Evolutionary conservation across 2,888 invertebrate species (phyloP).

Genomic region (Monopis laevigella): DNA sequence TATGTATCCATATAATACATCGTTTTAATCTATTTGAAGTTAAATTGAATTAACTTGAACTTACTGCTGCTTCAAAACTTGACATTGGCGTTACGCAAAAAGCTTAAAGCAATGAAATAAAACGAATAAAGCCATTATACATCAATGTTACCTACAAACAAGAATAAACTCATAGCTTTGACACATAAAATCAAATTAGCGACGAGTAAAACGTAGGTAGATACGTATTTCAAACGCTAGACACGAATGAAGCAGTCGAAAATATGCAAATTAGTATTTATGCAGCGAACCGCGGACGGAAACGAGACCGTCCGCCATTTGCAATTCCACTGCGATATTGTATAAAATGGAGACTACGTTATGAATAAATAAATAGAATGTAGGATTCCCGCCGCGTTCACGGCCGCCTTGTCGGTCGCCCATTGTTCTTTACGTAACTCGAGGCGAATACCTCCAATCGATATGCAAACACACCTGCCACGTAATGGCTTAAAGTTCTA

Average conservation of each 20-base stretch:
- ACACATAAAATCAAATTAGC: slow-evolving; percentile 2
- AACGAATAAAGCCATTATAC: too few species aligned
- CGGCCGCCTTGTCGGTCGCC: slow-evolving; percentile 50
- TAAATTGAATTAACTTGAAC: too few species aligned
- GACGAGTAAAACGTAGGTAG: slow-evolving; percentile 8
- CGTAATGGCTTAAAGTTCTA: not conserved
- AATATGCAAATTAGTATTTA: slow-evolving; percentile 48
- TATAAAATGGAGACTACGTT: slow-evolving; percentile 42
- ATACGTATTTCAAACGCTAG: slow-evolving; percentile 16
- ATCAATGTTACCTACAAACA: too few species aligned
- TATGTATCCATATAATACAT: too few species aligned
- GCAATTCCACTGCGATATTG: slow-evolving; percentile 46
- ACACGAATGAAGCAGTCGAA: slow-evolving; percentile 25
- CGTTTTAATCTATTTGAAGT: too few species aligned
- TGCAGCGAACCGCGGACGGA: slow-evolving; percentile 37
- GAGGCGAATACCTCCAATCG: not conserved
- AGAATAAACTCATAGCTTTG: too few species aligned
- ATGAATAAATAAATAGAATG: slow-evolving; percentile 44
- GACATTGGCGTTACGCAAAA: too few species aligned
- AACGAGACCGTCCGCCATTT: slow-evolving; percentile 47
- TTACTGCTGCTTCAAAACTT: too few species aligned
- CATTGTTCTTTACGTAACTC: slow-evolving; percentile 57
- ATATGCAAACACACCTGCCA: slow-evolving; percentile 9
- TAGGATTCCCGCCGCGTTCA: slow-evolving; percentile 44
- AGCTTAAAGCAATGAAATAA: too few species aligned